Evolutionary conservation across 1,140 invertebrate genomes (phyloP).

Genomic region (Heliconius congener): DNA sequence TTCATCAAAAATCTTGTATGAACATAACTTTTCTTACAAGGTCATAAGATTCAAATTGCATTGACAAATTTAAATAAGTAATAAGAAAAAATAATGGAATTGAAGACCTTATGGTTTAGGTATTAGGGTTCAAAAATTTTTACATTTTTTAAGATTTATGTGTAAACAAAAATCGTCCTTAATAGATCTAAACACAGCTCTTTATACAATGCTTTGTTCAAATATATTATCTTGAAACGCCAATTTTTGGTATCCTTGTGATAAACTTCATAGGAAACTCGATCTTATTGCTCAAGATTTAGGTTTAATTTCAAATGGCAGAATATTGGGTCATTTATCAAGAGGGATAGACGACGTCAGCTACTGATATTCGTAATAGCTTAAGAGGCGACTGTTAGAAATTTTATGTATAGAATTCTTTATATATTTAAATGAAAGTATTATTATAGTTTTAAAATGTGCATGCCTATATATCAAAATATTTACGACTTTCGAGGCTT

Average conservation of each 20-base stretch:
- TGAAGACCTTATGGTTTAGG: neutral
- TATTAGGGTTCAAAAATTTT: constrained; percentile 10
- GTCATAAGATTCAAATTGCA: neutral
- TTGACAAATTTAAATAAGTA: neutral
- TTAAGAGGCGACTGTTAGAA: constrained; percentile 13
- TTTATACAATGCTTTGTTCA: constrained; percentile 10
- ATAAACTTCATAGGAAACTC: constrained; percentile 28
- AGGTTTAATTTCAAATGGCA: constrained; percentile 38
- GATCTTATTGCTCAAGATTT: constrained; percentile 35
- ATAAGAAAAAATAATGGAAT: neutral
- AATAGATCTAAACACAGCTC: constrained; percentile 12
- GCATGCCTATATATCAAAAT: neutral
- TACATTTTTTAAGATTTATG: neutral
- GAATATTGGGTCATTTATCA: constrained; percentile 52
- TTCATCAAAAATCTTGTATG: neutral
- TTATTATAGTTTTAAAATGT: neutral
- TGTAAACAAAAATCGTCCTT: constrained; percentile 6
- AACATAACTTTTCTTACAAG: neutral
- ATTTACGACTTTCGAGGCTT: neutral
- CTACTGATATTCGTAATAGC: constrained; percentile 50
- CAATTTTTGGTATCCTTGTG: constrained; percentile 24
- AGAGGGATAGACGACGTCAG: constrained; percentile 53
- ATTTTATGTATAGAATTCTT: neutral
- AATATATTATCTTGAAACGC: constrained; percentile 26
- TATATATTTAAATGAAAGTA: neutral